Base-by-base conservation (phyloP, 2,113 vertebrate species). In the Nothocercus nigrocapillus region DNA sequence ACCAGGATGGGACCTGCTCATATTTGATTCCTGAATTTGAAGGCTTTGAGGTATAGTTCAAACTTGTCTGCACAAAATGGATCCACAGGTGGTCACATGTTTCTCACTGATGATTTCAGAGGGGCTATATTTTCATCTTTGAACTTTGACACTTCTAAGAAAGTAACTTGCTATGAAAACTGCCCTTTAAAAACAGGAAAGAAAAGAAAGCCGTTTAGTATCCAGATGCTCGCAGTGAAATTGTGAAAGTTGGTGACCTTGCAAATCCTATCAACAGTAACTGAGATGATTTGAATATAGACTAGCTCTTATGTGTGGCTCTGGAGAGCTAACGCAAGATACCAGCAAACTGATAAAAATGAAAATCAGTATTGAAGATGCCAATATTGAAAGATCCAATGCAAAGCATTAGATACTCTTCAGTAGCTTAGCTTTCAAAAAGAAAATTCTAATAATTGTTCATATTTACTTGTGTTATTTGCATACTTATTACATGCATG, bases 381-480 rank as follows among this genome's bases (percentile, higher is more conserved):
- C 6, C 74, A 27, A 9, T 72, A 27, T 30, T 51, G 47, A 73
- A 82, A 82, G 58, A 85, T 73, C 27, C 18, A 62, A 9, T 3
- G 4, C 40, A 67, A 74, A 74, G 8, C 9, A 17, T 70, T 36
- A 51, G n/a, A 54, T 73, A 49, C 13, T 77, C 58, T 53, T 13
- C 27, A 78, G 19, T 76, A 64, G 67, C 47, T 74, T 45, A 34
- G 12, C 42, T 76, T 87, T 85, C 51, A n/a, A 70, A 25, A 75
- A 92, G 84, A 0, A 0, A 67, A 3, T 7, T 45, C 5, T 53
- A 68, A 18, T 8, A 7, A 7, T 20, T 44, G 44, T 53, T 30
- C 20, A 6, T 15, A 13, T 38, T 66, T 66, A 32, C 89, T 44
- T 49, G 17, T 53, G 47, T 32, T 74, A 22, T 83, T 90, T 78